Conservation (phyloP, 2,888 invertebrate genomes). For the Nemotelus nigrinus region DNA sequence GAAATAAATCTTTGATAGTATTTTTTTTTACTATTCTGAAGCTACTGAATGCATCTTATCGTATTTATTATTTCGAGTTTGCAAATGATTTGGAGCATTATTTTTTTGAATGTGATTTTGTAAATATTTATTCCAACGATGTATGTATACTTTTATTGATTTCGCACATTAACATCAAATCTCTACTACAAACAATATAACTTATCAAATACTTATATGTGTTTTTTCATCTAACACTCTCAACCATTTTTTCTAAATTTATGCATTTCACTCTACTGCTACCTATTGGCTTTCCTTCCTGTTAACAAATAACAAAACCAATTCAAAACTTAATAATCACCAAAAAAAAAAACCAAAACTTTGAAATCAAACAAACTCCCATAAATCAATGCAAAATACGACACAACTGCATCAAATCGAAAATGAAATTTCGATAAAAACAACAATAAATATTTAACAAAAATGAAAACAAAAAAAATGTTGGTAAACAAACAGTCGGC, state of each 20-base stretch:
- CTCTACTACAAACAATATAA: neutral
- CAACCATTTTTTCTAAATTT: constrained; percentile 45
- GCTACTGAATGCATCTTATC: too few relatives aligned
- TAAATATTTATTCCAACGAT: too few relatives aligned
- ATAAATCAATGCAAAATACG: constrained; percentile 50
- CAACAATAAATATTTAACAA: constrained; percentile 29
- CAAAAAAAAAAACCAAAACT: constrained; percentile 35
- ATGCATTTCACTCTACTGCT: constrained; percentile 48
- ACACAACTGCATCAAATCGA: constrained; percentile 22
- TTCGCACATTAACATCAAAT: too few relatives aligned
- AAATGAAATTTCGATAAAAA: constrained; percentile 43
- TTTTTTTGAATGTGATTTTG: too few relatives aligned
- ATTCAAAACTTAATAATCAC: constrained; percentile 36
- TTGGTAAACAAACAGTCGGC: constrained; percentile 59
- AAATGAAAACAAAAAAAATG: constrained; percentile 19
- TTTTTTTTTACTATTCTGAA: too few relatives aligned
- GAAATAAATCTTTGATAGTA: too few relatives aligned
- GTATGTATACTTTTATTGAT: too few relatives aligned
- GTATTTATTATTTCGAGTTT: too few relatives aligned
- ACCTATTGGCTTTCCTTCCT: constrained; percentile 45
- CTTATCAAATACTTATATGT: constrained; percentile 36
- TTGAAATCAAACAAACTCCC: constrained; percentile 28
- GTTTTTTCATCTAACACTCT: constrained; percentile 49
- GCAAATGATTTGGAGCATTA: too few relatives aligned
- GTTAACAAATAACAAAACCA: constrained; percentile 42